phyloP scores from a whole-genome alignment of 2,888 invertebrate species.

The Cephus pygmeus region DNA sequence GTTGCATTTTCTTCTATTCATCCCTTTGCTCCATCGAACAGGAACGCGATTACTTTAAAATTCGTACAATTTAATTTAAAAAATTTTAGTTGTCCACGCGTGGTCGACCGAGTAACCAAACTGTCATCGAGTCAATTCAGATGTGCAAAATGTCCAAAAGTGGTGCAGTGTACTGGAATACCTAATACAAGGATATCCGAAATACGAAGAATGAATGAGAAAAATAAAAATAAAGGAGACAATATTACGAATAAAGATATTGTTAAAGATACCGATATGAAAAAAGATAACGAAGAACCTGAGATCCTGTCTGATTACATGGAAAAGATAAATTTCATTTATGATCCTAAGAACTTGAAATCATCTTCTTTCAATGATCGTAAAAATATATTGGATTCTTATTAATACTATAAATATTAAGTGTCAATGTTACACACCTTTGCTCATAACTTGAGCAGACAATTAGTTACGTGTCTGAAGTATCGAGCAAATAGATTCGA shows the following conservation, averaged over 20 bases:
- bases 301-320: no score
- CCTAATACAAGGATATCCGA: not conserved
- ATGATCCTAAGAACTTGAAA: no score
- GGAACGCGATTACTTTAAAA: not conserved
- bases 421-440: not conserved
- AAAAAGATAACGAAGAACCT: no score
- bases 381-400: not conserved
- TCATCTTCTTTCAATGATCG: not conserved
- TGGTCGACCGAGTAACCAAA: not conserved
- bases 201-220: not conserved
- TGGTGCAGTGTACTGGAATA: not conserved
- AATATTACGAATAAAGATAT: no score
- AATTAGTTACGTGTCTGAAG: not conserved
- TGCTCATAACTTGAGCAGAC: no score
- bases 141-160: not conserved
- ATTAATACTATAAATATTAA: not conserved
- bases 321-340: no score
- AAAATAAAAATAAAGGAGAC: no score
- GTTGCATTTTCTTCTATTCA: not conserved
- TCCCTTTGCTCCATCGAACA: not conserved
- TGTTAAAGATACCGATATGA: no score
- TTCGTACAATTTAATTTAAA: not conserved
- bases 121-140: not conserved
- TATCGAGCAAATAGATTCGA: not conserved
- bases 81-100: not conserved